These are phyloP conservation scores for Shinisaurus crocodilurus DNA, from an alignment of 2,113 vertebrate species.

Conservation along the genomic window DNA sequence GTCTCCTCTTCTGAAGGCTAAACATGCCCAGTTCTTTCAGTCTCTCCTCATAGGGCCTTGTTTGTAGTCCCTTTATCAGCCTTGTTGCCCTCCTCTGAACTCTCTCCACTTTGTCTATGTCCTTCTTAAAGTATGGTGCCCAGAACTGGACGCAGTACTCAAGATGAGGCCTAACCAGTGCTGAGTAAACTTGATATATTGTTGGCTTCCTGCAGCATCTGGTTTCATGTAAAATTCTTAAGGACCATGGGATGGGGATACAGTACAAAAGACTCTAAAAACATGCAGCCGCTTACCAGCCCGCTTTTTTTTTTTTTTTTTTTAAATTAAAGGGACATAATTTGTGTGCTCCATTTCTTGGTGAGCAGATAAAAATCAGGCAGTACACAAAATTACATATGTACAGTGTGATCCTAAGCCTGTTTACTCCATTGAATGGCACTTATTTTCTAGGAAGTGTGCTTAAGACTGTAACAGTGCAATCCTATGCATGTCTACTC, in stretches of 20 bases:
- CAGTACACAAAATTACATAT: neutral
- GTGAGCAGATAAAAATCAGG: neutral
- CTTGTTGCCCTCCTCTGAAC: too few relatives aligned
- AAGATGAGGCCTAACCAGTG: too few relatives aligned
- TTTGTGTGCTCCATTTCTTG: neutral
- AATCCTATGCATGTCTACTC: too few relatives aligned
- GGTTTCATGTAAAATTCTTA: constrained; percentile 28
- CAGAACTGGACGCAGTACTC: too few relatives aligned
- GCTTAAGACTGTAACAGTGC: too few relatives aligned
- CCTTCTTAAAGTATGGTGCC: too few relatives aligned
- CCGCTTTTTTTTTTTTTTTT: neutral
- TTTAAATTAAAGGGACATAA: neutral
- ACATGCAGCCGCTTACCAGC: neutral
- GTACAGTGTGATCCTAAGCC: neutral
- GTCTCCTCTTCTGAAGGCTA: too few relatives aligned
- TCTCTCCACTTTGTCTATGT: too few relatives aligned
- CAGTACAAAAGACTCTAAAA: neutral
- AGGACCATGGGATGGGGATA: neutral
- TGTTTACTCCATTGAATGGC: neutral
- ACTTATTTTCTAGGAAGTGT: neutral
- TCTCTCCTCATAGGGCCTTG: too few relatives aligned
- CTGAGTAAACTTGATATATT: too few relatives aligned
- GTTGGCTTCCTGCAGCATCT: neutral
- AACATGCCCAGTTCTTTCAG: too few relatives aligned
- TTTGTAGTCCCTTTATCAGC: too few relatives aligned